Percentiles rank a stretch among this genome's conserved stretches.
phyloP scores from a whole-genome alignment of 2,113 vertebrate species.

The Cairina moschata region DNA sequence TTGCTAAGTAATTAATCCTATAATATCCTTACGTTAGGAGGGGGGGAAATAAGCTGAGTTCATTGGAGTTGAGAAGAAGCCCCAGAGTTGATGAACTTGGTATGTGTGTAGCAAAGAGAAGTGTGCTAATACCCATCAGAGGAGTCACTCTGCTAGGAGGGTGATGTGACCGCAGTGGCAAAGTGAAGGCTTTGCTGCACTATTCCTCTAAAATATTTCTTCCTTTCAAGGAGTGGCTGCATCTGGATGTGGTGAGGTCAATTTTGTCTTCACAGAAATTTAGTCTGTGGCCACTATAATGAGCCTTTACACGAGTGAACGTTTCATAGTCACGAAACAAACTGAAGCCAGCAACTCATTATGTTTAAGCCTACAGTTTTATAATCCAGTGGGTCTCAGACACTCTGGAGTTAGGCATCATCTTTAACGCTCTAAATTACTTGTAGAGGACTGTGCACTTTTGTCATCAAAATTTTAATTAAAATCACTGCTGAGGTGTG shows the following conservation, averaged over 20 bases:
- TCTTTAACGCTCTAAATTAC: slow-evolving; percentile 23
- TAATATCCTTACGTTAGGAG: background rate
- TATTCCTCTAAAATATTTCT: background rate
- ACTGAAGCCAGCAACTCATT: background rate
- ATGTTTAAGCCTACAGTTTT: background rate
- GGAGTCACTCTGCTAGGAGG: background rate
- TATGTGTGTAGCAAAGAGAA: background rate
- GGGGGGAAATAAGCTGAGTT: background rate
- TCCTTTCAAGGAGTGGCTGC: background rate
- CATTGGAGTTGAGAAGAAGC: background rate
- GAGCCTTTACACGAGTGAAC: background rate
- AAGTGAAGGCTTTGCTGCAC: background rate
- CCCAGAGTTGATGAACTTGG: background rate
- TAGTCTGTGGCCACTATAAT: background rate
- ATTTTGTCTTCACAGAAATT: background rate
- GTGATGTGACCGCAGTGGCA: accelerated
- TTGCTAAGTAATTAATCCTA: slow-evolving; percentile 41
- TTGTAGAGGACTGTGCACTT: background rate
- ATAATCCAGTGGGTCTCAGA: background rate
- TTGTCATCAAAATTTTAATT: slow-evolving; percentile 46
- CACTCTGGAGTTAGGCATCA: background rate
- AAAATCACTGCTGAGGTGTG: slow-evolving; percentile 18
- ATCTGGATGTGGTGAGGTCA: background rate
- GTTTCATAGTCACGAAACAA: background rate
- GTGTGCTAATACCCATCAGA: background rate